Percentiles rank a stretch among this genome's conserved stretches.
Evolutionary conservation across 2,888 invertebrate species (phyloP).

Genomic region (Aethes cnicana): DNA sequence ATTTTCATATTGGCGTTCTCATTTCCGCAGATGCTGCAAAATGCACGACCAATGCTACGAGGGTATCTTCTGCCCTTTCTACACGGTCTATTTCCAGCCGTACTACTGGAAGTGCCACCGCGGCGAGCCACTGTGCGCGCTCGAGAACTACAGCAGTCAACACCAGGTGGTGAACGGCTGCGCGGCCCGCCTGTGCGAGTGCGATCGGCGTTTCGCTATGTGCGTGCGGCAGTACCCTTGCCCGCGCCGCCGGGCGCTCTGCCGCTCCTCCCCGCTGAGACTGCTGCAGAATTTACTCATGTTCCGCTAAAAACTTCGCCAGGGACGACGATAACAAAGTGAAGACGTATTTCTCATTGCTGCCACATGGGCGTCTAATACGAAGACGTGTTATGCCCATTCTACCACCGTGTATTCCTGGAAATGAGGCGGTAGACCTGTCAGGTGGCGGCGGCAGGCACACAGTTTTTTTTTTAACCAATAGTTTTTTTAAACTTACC

Average conservation of each 20-base stretch:
- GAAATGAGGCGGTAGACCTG: too few species aligned
- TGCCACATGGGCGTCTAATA: too few species aligned
- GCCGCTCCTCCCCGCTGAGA: slow-evolving; percentile 88
- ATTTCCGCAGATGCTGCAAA: slow-evolving; percentile 88
- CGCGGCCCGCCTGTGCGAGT: slow-evolving; percentile 91
- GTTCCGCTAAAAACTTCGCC: slow-evolving; percentile 51
- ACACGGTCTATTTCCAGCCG: slow-evolving; percentile 92
- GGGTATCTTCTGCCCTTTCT: slow-evolving; percentile 88
- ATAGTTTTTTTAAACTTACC: too few species aligned
- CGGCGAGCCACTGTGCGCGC: slow-evolving; percentile 89
- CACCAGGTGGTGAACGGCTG: slow-evolving; percentile 81
- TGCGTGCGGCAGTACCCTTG: slow-evolving; percentile 90
- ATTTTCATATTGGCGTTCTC: too few species aligned
- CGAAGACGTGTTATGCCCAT: too few species aligned
- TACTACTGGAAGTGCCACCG: slow-evolving; percentile 94
- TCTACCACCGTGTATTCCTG: too few species aligned
- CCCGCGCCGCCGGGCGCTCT: slow-evolving; percentile 87
- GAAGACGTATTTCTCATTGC: background rate
- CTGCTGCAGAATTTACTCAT: slow-evolving; percentile 88
- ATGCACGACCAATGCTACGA: slow-evolving; percentile 94
- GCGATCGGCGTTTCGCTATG: slow-evolving; percentile 89
- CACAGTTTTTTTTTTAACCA: too few species aligned
- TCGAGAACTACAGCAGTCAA: slow-evolving; percentile 64
- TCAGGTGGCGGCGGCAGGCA: too few species aligned
- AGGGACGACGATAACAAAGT: background rate